Conservation (phyloP, 2,113 vertebrate genomes). For the Poeciliopsis retropinna region DNA sequence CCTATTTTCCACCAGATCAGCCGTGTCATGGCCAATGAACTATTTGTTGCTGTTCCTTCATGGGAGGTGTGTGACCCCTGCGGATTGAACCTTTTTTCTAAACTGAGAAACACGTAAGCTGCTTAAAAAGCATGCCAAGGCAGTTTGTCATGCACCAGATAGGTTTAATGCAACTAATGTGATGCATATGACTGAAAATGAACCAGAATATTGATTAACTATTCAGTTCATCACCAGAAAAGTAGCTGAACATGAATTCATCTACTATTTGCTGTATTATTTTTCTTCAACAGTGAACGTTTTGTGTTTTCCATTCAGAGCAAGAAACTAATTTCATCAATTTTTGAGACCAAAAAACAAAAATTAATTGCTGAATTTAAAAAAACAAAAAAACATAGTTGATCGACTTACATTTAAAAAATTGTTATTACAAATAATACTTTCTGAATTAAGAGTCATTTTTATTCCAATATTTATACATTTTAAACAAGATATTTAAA, state of each 20-base stretch:
- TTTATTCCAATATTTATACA: too few species aligned
- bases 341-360: too few species aligned
- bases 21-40: not conserved
- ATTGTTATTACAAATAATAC: too few species aligned
- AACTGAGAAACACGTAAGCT: not conserved
- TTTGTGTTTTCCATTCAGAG: too few species aligned
- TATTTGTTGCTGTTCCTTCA: not conserved
- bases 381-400: too few species aligned
- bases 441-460: too few species aligned
- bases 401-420: too few species aligned
- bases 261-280: too few species aligned
- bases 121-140: not conserved
- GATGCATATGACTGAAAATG: not conserved
- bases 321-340: too few species aligned
- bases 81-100: not conserved
- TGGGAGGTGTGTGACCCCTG: not conserved
- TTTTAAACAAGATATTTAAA: too few species aligned
- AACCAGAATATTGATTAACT: not conserved
- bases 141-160: not conserved
- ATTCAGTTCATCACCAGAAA: not conserved
- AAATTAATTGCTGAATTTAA: too few species aligned
- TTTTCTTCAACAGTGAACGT: too few species aligned
- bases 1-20: not conserved
- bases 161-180: not conserved
- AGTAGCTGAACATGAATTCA: not conserved